phyloP scores from a whole-genome alignment of 1,140 invertebrate species.

The Bombyx mori region DNA sequence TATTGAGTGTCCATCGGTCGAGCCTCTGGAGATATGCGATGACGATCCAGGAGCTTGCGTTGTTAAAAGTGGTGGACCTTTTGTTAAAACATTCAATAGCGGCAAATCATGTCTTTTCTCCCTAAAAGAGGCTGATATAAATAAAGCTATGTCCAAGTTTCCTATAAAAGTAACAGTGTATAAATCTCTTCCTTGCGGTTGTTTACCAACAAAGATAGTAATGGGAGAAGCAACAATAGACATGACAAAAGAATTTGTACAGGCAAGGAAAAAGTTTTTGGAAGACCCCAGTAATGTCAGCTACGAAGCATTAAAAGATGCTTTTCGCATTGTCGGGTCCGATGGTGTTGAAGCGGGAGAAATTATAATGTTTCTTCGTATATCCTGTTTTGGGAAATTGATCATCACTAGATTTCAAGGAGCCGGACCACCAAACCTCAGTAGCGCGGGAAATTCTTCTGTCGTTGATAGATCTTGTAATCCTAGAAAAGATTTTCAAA shows the following conservation, averaged over 20 bases:
- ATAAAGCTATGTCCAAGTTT: slow-evolving; percentile 52
- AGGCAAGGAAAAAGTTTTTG: slow-evolving; percentile 52
- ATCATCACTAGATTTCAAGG: slow-evolving; percentile 78
- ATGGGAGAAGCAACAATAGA: slow-evolving; percentile 57
- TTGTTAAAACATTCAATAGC: slow-evolving; percentile 62
- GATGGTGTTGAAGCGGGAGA: slow-evolving; percentile 62
- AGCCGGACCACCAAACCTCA: slow-evolving; percentile 27
- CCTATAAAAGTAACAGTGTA: slow-evolving; percentile 44
- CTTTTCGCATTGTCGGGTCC: slow-evolving; percentile 67
- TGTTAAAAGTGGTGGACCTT: slow-evolving; percentile 40
- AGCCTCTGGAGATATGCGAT: slow-evolving; percentile 71
- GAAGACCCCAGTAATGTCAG: slow-evolving; percentile 44
- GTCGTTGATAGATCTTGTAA: slow-evolving; percentile 48
- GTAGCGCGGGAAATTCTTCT: slow-evolving; percentile 16
- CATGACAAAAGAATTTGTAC: slow-evolving; percentile 62
- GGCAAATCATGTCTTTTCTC: slow-evolving; percentile 73
- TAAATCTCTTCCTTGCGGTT: slow-evolving; percentile 54
- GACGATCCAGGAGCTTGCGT: slow-evolving; percentile 59
- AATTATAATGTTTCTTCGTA: slow-evolving; percentile 71
- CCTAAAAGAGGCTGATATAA: slow-evolving; percentile 61
- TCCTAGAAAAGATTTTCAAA: slow-evolving; percentile 41
- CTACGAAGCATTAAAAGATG: slow-evolving; percentile 72
- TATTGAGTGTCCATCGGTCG: slow-evolving; percentile 66
- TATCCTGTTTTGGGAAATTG: slow-evolving; percentile 76
- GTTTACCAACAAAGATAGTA: slow-evolving; percentile 49